These are phyloP conservation scores for Platycercus adscitus DNA, from an alignment of 2,113 vertebrate genomes.

Conservation along the genomic window DNA sequence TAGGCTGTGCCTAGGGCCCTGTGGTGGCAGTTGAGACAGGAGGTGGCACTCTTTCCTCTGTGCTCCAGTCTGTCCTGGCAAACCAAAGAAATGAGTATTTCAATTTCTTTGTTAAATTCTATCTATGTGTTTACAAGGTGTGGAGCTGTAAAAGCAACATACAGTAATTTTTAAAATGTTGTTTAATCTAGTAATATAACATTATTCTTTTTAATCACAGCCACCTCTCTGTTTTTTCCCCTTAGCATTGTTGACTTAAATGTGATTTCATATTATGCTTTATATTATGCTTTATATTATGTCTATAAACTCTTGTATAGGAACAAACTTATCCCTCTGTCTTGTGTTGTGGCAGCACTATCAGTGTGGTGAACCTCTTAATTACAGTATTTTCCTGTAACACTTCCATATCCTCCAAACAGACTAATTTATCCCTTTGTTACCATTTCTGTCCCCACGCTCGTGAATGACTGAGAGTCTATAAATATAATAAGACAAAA, in stretches of 20 bases:
- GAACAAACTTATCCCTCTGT: neutral
- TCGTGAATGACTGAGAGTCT: neutral
- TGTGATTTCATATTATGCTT: neutral
- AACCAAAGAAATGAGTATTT: neutral
- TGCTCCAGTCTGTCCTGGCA: neutral
- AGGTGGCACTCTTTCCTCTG: conserved; percentile 46
- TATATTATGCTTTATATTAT: neutral
- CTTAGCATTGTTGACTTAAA: neutral
- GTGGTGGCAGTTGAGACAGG: neutral
- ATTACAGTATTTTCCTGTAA: neutral
- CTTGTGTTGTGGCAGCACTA: neutral
- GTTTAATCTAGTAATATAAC: fast-evolving
- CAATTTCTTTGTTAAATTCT: neutral
- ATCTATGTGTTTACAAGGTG: fast-evolving
- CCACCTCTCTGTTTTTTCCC: too few species aligned
- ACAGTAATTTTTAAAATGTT: fast-evolving
- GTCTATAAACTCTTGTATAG: neutral
- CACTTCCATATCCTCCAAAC: neutral
- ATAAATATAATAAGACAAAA: neutral
- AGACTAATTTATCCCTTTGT: neutral
- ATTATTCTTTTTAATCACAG: neutral
- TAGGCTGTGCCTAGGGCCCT: neutral
- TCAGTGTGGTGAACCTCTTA: fast-evolving
- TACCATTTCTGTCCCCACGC: neutral
- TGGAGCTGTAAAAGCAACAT: fast-evolving